phyloP scores from a whole-genome alignment of 2,888 invertebrate species.

The Leptogaster cylindrica region DNA sequence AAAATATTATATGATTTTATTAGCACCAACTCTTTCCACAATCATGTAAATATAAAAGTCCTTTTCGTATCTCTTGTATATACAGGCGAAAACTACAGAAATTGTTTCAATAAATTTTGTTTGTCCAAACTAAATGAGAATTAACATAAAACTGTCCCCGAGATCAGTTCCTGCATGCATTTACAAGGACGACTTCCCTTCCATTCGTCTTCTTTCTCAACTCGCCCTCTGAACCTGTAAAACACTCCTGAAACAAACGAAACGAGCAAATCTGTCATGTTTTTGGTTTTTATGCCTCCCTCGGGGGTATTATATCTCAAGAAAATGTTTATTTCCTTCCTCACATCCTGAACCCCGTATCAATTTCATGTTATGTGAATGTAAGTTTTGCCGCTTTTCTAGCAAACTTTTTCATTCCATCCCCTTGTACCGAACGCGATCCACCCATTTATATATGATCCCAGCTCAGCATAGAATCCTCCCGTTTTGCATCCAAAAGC shows the following conservation, averaged over 20 bases:
- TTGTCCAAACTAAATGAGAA: too few species aligned
- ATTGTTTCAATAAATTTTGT: too few species aligned
- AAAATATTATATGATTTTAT: too few species aligned
- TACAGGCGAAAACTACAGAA: too few species aligned
- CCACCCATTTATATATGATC: constrained; percentile 23
- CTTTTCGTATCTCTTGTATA: too few species aligned
- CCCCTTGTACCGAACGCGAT: neutral
- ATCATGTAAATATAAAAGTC: too few species aligned
- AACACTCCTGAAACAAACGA: constrained; percentile 46
- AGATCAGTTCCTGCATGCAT: too few species aligned
- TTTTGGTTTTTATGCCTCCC: constrained; percentile 47
- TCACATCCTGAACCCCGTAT: constrained; percentile 40
- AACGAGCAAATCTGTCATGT: constrained; percentile 48
- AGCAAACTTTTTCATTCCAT: constrained; percentile 16
- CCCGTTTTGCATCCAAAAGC: neutral
- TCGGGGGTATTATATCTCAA: constrained; percentile 45
- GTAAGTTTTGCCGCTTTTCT: constrained; percentile 32
- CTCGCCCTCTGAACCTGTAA: constrained; percentile 38
- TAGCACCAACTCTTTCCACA: too few species aligned
- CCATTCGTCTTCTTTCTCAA: too few species aligned
- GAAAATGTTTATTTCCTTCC: constrained; percentile 47
- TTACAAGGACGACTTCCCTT: too few species aligned
- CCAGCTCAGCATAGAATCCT: neutral
- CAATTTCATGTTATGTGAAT: constrained; percentile 45
- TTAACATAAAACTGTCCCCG: too few species aligned